Percentiles rank a stretch among this genome's conserved stretches.
Conservation (phyloP, 2,888 invertebrate species). For the Amiota mariae region DNA sequence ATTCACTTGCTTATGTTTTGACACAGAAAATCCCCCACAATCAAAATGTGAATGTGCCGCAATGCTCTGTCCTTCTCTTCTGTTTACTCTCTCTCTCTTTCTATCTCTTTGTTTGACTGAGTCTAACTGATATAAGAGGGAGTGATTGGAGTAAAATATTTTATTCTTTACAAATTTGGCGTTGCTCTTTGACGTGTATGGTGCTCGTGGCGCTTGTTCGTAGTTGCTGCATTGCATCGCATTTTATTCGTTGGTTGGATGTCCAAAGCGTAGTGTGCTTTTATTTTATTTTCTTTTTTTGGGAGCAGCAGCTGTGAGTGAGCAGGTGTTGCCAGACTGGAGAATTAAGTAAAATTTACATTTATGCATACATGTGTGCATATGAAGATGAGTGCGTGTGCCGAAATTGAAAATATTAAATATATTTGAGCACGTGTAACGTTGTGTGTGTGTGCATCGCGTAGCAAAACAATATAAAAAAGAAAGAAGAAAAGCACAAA, state of each 20-base stretch:
- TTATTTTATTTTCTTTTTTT: background rate
- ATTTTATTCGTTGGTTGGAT: too few species aligned
- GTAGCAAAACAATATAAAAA: constrained; percentile 17
- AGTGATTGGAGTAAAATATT: too few species aligned
- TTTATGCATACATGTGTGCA: background rate
- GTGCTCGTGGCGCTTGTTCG: background rate
- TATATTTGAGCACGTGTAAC: background rate
- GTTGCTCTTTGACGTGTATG: background rate
- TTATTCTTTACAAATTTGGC: background rate
- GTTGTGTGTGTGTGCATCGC: background rate
- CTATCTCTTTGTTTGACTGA: too few species aligned
- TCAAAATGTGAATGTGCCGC: too few species aligned
- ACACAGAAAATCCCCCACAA: too few species aligned
- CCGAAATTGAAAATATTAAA: background rate
- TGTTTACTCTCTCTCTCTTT: too few species aligned
- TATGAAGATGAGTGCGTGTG: too few species aligned
- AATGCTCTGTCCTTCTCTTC: too few species aligned
- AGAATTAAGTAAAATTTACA: background rate
- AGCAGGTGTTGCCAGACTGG: constrained; percentile 16
- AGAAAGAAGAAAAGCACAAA: background rate
- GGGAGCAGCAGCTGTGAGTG: background rate
- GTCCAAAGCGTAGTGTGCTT: too few species aligned
- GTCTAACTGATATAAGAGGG: too few species aligned
- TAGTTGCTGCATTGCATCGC: too few species aligned
- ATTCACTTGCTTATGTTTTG: too few species aligned